These are phyloP conservation scores for Drosophila meridionalis DNA, from an alignment of 2,888 invertebrate species.

Conservation along the genomic window DNA sequence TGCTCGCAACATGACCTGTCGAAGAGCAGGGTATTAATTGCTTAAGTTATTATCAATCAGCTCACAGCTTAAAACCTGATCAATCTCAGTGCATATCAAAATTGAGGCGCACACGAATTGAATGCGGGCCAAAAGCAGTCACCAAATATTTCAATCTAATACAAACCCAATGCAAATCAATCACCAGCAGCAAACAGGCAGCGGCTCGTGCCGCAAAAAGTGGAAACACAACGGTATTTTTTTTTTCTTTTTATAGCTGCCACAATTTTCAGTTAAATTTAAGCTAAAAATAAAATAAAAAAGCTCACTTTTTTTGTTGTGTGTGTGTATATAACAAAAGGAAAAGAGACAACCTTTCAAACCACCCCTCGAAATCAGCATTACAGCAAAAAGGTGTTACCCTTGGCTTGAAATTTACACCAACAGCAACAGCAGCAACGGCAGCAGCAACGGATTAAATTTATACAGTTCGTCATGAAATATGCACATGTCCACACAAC, in stretches of 20 bases:
- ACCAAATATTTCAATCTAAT: slow-evolving; percentile 8
- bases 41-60: slow-evolving; percentile 5
- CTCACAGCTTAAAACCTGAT: background rate
- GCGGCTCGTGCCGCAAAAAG: slow-evolving; percentile 10
- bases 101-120: slow-evolving; percentile 7
- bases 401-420: slow-evolving; percentile 66
- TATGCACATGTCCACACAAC: slow-evolving; percentile 70
- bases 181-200: slow-evolving; percentile 47
- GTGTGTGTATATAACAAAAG: slow-evolving; percentile 10
- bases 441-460: slow-evolving; percentile 52
- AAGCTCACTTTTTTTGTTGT: slow-evolving; percentile 34
- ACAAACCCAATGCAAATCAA: slow-evolving; percentile 44
- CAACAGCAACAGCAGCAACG: slow-evolving; percentile 19
- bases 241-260: slow-evolving; percentile 9
- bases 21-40: slow-evolving; percentile 7
- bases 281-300: slow-evolving; percentile 29
- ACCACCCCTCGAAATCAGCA: slow-evolving; percentile 45
- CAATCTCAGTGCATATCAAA: slow-evolving; percentile 6
- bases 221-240: slow-evolving; percentile 3
- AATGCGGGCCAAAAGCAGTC: background rate
- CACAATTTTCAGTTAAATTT: slow-evolving; percentile 26
- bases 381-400: slow-evolving; percentile 76
- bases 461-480: slow-evolving; percentile 72
- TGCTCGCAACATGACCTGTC: too few relatives aligned
- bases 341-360: slow-evolving; percentile 2